Evolutionary conservation across 2,113 vertebrate genomes (phyloP).

Genomic region (Rousettus leschenaultii): DNA sequence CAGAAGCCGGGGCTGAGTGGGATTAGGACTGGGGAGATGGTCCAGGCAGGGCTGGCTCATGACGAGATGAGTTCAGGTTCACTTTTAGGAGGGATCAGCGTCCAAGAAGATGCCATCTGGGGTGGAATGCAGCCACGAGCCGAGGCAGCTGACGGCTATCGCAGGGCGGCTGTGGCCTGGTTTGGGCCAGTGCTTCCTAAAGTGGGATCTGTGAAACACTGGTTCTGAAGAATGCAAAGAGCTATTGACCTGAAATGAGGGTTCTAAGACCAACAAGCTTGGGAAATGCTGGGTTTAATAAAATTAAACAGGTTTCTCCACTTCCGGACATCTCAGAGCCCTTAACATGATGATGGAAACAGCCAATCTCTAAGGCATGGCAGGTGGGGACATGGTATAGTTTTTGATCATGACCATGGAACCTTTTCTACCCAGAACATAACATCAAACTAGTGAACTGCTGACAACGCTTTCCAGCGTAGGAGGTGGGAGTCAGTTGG

Average conservation of each 20-base stretch:
- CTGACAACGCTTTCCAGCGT: background rate
- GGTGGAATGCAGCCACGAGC: background rate
- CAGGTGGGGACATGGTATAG: background rate
- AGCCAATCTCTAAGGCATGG: background rate
- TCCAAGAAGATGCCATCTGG: background rate
- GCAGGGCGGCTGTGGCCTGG: background rate
- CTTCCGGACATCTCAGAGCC: background rate
- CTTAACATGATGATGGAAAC: background rate
- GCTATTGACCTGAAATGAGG: background rate
- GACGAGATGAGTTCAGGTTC: conserved; percentile 28
- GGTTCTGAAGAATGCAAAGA: background rate
- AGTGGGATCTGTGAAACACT: background rate
- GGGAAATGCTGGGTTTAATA: background rate
- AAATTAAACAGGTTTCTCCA: background rate
- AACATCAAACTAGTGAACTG: background rate
- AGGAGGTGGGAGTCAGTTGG: background rate
- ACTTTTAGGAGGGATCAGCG: background rate
- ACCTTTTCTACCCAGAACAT: background rate
- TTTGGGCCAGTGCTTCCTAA: background rate
- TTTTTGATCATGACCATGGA: background rate
- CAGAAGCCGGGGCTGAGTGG: background rate
- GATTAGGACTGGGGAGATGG: background rate
- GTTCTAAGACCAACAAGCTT: background rate
- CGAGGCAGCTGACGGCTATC: background rate
- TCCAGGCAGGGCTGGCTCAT: background rate